A percentile compares a stretch with the other conserved stretches of the same genome.
These are phyloP conservation scores for Cantharis rufa DNA, from an alignment of 2,888 invertebrate genomes.

Conservation along the genomic window DNA sequence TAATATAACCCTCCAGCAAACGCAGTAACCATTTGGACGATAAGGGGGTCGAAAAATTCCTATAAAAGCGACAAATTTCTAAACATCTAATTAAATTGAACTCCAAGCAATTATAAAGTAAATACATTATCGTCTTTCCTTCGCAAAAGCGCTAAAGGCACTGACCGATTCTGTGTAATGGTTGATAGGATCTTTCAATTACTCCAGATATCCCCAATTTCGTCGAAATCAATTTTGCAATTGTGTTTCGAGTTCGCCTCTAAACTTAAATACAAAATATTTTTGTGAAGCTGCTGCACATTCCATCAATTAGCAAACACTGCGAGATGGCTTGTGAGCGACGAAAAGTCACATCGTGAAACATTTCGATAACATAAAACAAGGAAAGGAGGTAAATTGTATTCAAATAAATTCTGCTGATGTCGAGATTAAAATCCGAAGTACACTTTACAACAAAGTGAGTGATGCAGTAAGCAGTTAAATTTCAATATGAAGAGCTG, in stretches of 20 bases:
- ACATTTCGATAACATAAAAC: not conserved
- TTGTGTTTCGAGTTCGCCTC: not conserved
- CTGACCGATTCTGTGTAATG: not conserved
- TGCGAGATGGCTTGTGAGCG: not conserved
- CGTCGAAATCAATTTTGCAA: not conserved
- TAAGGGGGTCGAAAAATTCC: not conserved
- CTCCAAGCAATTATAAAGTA: not conserved
- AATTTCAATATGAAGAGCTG: not conserved
- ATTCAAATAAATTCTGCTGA: not conserved
- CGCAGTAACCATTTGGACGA: not conserved
- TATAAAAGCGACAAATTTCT: not conserved
- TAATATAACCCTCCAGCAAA: not conserved
- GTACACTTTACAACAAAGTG: not conserved
- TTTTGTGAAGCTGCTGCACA: not conserved
- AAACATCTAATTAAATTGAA: not conserved
- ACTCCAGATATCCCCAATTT: not conserved
- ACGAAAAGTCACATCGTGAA: too few relatives aligned
- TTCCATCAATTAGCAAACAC: not conserved
- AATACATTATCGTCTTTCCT: not conserved
- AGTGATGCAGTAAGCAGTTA: not conserved
- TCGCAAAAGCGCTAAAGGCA: not conserved
- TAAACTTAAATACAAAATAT: not conserved
- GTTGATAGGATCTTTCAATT: conserved; percentile 5
- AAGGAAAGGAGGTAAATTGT: not conserved
- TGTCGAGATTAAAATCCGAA: not conserved